These are phyloP conservation scores for Apamea anceps DNA, from an alignment of 2,888 invertebrate species.

Conservation along the genomic window DNA sequence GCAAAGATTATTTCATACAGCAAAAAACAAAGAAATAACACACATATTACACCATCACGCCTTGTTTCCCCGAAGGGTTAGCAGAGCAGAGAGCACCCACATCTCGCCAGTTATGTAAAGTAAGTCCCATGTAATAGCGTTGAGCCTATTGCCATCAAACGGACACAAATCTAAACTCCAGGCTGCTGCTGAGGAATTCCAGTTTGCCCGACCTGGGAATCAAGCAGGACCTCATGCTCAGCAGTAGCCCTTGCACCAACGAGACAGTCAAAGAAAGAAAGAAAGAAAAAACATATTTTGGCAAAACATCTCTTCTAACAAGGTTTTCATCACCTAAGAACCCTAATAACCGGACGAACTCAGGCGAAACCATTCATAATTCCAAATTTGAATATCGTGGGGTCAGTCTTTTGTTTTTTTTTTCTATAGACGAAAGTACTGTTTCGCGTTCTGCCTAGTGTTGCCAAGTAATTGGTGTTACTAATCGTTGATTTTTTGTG, in stretches of 20 bases:
- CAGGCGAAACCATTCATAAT: constrained; percentile 81
- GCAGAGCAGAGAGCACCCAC: not conserved
- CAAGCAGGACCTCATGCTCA: not conserved
- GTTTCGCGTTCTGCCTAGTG: constrained; percentile 57
- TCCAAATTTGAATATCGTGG: constrained; percentile 85
- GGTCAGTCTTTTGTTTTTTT: constrained; percentile 78
- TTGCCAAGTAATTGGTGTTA: constrained; percentile 60
- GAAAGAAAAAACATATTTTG: not conserved
- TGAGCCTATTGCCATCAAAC: not conserved
- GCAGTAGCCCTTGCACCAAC: not conserved
- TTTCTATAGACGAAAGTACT: constrained; percentile 61
- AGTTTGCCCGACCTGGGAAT: not conserved
- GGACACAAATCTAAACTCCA: not conserved
- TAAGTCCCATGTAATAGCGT: not conserved
- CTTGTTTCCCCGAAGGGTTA: not conserved
- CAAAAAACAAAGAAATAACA: not conserved
- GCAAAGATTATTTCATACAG: not conserved
- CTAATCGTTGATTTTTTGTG: constrained; percentile 55
- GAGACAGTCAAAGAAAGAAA: not conserved
- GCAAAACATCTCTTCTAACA: constrained; percentile 19
- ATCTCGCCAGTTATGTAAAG: not conserved
- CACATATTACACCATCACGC: not conserved
- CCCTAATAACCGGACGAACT: constrained; percentile 69
- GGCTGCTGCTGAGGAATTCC: not conserved
- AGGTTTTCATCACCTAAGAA: constrained; percentile 62